These are phyloP conservation scores for Saccostrea glomerata DNA, from an alignment of 1,140 invertebrate genomes.

Conservation along the genomic window DNA sequence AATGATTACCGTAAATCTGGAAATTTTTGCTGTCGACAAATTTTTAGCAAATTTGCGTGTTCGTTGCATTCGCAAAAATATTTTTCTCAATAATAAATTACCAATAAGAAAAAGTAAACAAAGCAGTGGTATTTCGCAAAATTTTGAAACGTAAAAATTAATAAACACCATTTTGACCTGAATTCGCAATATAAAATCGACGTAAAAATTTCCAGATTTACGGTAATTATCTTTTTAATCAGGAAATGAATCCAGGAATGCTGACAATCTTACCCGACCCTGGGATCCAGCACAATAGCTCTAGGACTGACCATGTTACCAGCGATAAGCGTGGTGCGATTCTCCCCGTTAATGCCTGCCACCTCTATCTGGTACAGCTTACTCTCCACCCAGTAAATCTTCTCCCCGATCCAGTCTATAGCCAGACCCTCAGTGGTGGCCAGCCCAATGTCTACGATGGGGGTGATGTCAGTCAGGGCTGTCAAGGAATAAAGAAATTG, in stretches of 20 bases:
- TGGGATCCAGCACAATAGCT: conserved; percentile 91
- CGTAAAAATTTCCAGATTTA: too few species aligned
- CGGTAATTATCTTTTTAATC: neutral
- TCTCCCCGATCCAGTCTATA: conserved; percentile 98
- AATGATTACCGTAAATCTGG: too few species aligned
- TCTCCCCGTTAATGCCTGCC: conserved; percentile 86
- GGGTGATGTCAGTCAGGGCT: conserved; percentile 89
- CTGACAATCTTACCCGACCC: conserved; percentile 81
- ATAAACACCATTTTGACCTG: too few species aligned
- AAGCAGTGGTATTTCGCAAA: too few species aligned
- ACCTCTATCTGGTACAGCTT: conserved; percentile 95
- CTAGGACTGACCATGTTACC: conserved; percentile 92
- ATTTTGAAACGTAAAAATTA: too few species aligned
- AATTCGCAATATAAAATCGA: too few species aligned
- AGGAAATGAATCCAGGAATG: neutral
- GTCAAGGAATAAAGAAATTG: conserved; percentile 44
- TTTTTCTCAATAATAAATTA: too few species aligned
- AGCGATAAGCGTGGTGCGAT: conserved; percentile 88
- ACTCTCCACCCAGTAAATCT: conserved; percentile 96
- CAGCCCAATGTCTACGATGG: conserved; percentile 90
- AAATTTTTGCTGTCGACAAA: too few species aligned
- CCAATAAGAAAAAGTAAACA: too few species aligned
- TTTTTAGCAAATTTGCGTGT: too few species aligned
- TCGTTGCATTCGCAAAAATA: too few species aligned
- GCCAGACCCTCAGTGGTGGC: conserved; percentile 94